Evolutionary conservation across 2,888 invertebrate species (phyloP), one percentile per base, ranked within the genome.

Genomic region (Aphodius sticticus): DNA sequence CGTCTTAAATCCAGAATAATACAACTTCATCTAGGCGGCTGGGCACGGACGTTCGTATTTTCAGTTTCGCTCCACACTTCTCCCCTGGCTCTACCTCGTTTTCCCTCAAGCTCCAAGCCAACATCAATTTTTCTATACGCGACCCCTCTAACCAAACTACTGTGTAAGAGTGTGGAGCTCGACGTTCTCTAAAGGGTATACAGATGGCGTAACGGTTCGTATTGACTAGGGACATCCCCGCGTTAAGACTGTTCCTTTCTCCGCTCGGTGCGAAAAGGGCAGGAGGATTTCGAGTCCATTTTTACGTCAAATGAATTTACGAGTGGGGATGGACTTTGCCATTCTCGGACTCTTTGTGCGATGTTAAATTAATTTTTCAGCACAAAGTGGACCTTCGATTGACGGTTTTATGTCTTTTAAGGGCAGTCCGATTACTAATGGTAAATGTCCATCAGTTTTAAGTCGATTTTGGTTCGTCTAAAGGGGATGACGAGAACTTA

Each of bases 301-400:
- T 53, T 53, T 53, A 53, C 53, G 53, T 53, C 53, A 53, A 53
- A 53, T 53, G 53, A 53, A 53, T 53, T 53, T 53, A 53, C 53
- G 53, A 53, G 53, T 53, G 7, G 53, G 53, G 12, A 53, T 53
- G 53, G 53, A 53, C 53, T 53, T 7, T 5, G 53, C 53, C 53
- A 2, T 5, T 53, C 53, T 53, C 7, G 2, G 9, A 7, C 2
- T 53, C 53, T 53, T 53, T 53, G 53, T 53, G 53, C 53, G 53
- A 53, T 1, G 53, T 53, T 53, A 53, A 53, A 53, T 53, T 53
- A 53, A 53, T 53, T 53, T 53, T 53, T 53, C 53, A 53, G 53
- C 53, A 53, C 53, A 53, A 53, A 53, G 53, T 53, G 12, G 53
- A 53, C 53, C 53, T 53, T 9, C 53, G 12, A 53, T 53, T 53